Percentiles rank a stretch among this genome's conserved stretches.
Evolutionary conservation across 2,113 vertebrate genomes (phyloP).

Genomic region (Anoplopoma fimbria): DNA sequence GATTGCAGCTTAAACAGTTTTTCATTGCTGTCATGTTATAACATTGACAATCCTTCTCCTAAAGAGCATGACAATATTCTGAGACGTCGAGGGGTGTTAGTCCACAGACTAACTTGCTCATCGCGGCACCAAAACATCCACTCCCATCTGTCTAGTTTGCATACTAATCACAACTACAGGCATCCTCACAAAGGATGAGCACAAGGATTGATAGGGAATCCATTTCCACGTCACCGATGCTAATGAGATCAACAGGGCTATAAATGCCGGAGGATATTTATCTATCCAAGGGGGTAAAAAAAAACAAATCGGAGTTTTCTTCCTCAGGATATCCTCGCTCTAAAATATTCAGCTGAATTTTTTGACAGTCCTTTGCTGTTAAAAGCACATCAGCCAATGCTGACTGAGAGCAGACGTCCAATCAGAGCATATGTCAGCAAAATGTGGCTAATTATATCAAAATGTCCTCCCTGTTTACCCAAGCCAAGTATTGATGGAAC

Average conservation of each 20-base stretch:
- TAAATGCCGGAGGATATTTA: slow-evolving; percentile 47
- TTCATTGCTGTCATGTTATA: background rate
- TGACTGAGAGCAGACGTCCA: slow-evolving; percentile 11
- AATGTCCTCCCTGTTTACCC: slow-evolving; percentile 7
- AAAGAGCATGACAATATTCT: background rate
- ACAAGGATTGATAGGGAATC: slow-evolving; percentile 38
- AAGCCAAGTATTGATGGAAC: slow-evolving; percentile 23
- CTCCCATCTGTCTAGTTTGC: slow-evolving; percentile 48
- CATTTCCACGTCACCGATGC: slow-evolving; percentile 26
- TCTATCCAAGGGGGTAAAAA: background rate
- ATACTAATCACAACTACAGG: slow-evolving; percentile 43
- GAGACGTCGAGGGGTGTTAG: background rate
- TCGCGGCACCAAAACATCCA: slow-evolving; percentile 18
- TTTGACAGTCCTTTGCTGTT: slow-evolving; percentile 25
- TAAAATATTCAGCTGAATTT: slow-evolving; percentile 11
- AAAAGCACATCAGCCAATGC: background rate
- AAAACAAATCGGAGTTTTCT: background rate
- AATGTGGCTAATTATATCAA: slow-evolving; percentile 39
- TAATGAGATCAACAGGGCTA: slow-evolving; percentile 57
- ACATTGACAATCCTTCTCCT: background rate
- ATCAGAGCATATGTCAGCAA: slow-evolving; percentile 26
- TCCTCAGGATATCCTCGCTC: slow-evolving; percentile 7
- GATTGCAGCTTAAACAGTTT: too few relatives aligned
- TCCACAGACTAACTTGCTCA: too few relatives aligned
- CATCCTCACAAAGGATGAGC: slow-evolving; percentile 31